Base-by-base conservation (phyloP, 2,888 invertebrate genomes). In the Agriotes lineatus region DNA sequence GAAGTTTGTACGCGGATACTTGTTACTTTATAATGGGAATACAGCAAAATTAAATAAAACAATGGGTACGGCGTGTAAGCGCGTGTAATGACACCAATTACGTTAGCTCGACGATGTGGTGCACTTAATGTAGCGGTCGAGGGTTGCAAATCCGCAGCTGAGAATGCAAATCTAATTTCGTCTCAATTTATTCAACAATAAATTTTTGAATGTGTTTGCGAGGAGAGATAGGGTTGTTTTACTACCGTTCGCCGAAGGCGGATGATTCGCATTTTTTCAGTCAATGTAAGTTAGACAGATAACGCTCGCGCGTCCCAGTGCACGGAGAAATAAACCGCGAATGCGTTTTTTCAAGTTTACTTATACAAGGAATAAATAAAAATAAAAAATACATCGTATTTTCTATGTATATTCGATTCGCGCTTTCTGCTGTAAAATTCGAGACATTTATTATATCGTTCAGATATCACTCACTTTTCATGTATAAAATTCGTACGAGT, bases 391-490 rank as follows among this genome's bases (percentile, higher is more conserved):
- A 20, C 63, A 33, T 44, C 30, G 52, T 56, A 54, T 18, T 48
- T 61, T 59, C 63, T 35, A 63, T 63, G 56, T 37, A 58, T 50
- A 64, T 64, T 58, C 58, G 64, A 64, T 57, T 57, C 56, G 22
- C 48, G 59, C 45, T 63, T 52, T 57, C 50, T 62, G 57, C 42
- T 66, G 66, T 61, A 56, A 61, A 69, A 69, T 52, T 65, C 65
- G 45, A 69, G 44, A 65, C 69, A 61, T 69, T 66, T 69, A 69
- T 66, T 65, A 66, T 57, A 66, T 39, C 20, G 44, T 58, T 37
- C 67, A 61, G 42, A 62, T 68, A 48, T 68, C 52, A 52, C 52
- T 54, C 52, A 52, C 42, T 42, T 59, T 60, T 48, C 65, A 67
- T 52, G 66, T 60, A 61, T 22, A 59, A 59, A 50, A 42, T 59